Conservation (phyloP, 2,113 vertebrate genomes). For the Macrotis lagotis region DNA sequence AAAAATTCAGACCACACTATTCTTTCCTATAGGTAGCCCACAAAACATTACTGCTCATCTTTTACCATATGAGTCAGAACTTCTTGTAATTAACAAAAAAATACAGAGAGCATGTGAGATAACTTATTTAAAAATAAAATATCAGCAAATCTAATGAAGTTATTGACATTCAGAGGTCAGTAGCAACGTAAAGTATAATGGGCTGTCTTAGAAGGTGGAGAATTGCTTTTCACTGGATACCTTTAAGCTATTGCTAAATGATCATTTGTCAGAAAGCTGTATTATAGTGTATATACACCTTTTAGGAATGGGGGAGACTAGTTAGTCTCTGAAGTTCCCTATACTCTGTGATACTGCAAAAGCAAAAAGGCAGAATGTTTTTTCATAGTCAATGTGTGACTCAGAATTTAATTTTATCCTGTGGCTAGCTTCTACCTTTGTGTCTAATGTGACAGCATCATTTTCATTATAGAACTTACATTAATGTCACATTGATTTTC, state of each 20-base stretch:
- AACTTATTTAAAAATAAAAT: not conserved
- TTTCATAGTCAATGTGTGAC: constrained; percentile 35
- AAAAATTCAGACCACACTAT: not conserved
- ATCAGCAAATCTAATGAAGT: not conserved
- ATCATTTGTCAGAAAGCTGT: not conserved
- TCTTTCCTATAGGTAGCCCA: constrained; percentile 15
- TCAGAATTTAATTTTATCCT: constrained; percentile 27
- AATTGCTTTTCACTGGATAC: not conserved
- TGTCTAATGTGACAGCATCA: not conserved
- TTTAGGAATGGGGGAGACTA: not conserved
- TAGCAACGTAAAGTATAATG: not conserved
- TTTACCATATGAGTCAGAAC: not conserved
- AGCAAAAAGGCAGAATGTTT: constrained; percentile 33
- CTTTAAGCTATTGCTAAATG: not conserved
- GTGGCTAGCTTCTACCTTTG: constrained; percentile 14
- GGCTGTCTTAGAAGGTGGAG: not conserved
- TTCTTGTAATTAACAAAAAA: constrained; percentile 24
- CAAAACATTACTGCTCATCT: not conserved
- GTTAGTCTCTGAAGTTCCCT: not conserved
- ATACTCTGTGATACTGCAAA: not conserved
- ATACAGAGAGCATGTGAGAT: not conserved
- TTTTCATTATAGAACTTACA: constrained; percentile 23
- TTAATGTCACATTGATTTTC: constrained; percentile 23
- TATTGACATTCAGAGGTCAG: not conserved
- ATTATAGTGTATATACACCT: not conserved